phyloP scores from a whole-genome alignment of 2,113 vertebrate genomes.

The Sardina pilchardus region DNA sequence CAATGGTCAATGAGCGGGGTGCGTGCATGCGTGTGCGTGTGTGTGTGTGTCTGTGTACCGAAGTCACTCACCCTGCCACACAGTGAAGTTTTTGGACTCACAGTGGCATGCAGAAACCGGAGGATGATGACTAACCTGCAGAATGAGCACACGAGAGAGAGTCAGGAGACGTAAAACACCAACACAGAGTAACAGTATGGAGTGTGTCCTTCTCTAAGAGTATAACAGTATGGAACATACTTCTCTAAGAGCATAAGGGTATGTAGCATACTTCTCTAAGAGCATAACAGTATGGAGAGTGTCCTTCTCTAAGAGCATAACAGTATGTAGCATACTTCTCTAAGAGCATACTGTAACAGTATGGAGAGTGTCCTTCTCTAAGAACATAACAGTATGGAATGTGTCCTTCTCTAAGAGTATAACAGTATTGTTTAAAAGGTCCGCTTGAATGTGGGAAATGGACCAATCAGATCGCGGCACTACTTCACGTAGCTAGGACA shows the following conservation, averaged over 20 bases:
- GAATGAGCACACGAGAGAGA: not conserved
- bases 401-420: no score
- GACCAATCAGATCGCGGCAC: no score
- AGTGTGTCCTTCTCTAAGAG: not conserved
- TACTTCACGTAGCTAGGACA: no score
- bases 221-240: constrained; percentile 75
- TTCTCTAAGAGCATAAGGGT: not conserved
- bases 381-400: no score
- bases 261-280: not conserved
- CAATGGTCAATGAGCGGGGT: not conserved
- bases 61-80: constrained; percentile 89
- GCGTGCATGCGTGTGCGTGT: not conserved
- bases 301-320: constrained; percentile 64
- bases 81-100: constrained; percentile 90
- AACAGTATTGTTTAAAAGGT: no score
- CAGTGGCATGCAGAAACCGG: constrained; percentile 95
- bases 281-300: constrained; percentile 68
- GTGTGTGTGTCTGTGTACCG: not conserved
- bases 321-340: not conserved
- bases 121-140: constrained; percentile 97
- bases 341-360: not conserved
- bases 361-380: constrained; percentile 79
- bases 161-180: not conserved
- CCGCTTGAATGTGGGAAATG: no score
- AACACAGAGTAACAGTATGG: not conserved